Evolutionary conservation across 2,888 invertebrate genomes (phyloP).

Genomic region (Oscheius sp.): DNA sequence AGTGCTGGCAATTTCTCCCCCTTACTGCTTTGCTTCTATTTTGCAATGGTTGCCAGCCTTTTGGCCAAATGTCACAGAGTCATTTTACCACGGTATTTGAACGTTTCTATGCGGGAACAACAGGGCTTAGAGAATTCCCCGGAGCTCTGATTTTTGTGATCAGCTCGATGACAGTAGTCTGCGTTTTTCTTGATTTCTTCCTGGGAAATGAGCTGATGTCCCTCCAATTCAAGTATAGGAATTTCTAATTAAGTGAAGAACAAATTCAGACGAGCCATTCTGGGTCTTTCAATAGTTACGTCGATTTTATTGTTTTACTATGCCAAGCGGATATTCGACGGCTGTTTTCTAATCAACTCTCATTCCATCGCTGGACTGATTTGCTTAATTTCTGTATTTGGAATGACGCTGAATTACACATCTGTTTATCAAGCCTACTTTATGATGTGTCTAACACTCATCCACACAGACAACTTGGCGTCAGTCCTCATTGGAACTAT

Average conservation of each 20-base stretch:
- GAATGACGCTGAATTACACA: neutral
- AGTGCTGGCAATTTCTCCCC: too few relatives aligned
- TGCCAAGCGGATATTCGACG: neutral
- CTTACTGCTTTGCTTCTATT: too few relatives aligned
- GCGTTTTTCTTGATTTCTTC: slow-evolving; percentile 9
- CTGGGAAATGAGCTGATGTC: slow-evolving; percentile 7
- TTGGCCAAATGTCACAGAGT: neutral
- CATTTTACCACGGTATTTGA: neutral
- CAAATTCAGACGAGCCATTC: neutral
- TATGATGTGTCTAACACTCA: neutral
- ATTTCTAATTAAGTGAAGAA: neutral
- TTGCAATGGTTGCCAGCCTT: too few relatives aligned
- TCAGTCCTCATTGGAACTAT: neutral
- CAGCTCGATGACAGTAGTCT: slow-evolving; percentile 13
- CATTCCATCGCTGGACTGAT: neutral
- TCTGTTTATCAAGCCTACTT: neutral
- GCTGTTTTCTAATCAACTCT: neutral
- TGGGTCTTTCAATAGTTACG: neutral
- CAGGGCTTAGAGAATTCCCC: neutral
- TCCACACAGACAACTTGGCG: slow-evolving; percentile 5
- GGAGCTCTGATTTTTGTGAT: slow-evolving; percentile 4
- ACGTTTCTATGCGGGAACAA: neutral
- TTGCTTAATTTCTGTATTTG: neutral
- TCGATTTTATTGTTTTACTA: neutral
- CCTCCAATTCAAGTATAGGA: neutral